These are phyloP conservation scores for Oryctolagus cuniculus DNA, from an alignment of 2,113 vertebrate species.

Conservation along the genomic window DNA sequence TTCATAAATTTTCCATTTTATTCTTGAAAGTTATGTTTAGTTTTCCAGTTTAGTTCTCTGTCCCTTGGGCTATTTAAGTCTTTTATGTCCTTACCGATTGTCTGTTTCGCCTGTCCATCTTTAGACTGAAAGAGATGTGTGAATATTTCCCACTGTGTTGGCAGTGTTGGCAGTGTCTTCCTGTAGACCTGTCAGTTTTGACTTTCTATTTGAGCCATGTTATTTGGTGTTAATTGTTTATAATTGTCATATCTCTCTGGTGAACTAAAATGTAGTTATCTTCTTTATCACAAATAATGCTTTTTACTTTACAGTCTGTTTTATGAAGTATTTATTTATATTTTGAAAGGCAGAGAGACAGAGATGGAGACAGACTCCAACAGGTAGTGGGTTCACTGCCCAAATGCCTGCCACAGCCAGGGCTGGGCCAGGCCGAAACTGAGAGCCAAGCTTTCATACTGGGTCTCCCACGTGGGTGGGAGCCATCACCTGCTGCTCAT, in stretches of 20 bases:
- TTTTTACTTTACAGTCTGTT: background rate
- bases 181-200: background rate
- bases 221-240: background rate
- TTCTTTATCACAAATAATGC: background rate
- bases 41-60: background rate
- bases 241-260: background rate
- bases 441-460: too few species aligned
- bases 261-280: background rate
- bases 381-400: too few species aligned
- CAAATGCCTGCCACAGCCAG: too few species aligned
- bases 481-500: too few species aligned
- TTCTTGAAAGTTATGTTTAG: conserved; percentile 12
- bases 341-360: too few species aligned
- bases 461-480: too few species aligned
- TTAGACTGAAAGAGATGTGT: background rate
- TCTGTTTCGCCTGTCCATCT: background rate
- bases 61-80: background rate
- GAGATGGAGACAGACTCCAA: too few species aligned
- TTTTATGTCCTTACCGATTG: background rate
- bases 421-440: too few species aligned
- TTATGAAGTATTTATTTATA: background rate
- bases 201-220: conserved; percentile 22
- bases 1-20: conserved; percentile 46
- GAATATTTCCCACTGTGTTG: background rate
- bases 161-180: background rate